These are phyloP conservation scores for Lycocorax pyrrhopterus DNA, from an alignment of 2,113 vertebrate genomes.

Conservation along the genomic window DNA sequence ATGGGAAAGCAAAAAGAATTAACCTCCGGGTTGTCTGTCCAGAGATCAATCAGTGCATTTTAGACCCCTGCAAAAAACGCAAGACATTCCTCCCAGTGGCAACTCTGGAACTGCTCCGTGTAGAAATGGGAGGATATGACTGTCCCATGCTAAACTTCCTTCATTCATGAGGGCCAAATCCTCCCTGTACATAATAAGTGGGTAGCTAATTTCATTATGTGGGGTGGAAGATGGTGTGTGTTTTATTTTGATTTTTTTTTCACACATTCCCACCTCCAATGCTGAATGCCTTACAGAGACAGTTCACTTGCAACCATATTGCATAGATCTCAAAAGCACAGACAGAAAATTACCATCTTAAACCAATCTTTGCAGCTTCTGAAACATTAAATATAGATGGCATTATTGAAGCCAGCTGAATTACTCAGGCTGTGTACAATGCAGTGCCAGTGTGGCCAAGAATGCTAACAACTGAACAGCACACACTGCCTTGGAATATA, in stretches of 20 bases:
- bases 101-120: not conserved
- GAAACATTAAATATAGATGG: constrained; percentile 64
- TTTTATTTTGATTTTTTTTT: not conserved
- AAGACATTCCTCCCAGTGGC: not conserved
- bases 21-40: not conserved
- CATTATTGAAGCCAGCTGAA: constrained; percentile 48
- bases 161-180: not conserved
- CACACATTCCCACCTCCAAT: not conserved
- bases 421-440: constrained; percentile 51
- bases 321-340: not conserved
- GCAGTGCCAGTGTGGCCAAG: constrained; percentile 13
- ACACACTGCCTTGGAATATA: not conserved
- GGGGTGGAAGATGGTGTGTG: not conserved
- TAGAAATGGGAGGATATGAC: not conserved
- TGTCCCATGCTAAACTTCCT: not conserved
- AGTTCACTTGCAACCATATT: not conserved
- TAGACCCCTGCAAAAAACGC: fast-evolving
- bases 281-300: not conserved
- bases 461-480: constrained; percentile 22
- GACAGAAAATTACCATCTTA: constrained; percentile 64
- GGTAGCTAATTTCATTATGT: not conserved
- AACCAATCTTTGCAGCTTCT: constrained; percentile 36
- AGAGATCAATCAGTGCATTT: not conserved
- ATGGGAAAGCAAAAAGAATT: not conserved
- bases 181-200: not conserved